A percentile compares a stretch with the other conserved stretches of the same genome.
These are phyloP conservation scores for Helicoverpa armigera DNA, from an alignment of 1,140 invertebrate species.

Conservation along the genomic window DNA sequence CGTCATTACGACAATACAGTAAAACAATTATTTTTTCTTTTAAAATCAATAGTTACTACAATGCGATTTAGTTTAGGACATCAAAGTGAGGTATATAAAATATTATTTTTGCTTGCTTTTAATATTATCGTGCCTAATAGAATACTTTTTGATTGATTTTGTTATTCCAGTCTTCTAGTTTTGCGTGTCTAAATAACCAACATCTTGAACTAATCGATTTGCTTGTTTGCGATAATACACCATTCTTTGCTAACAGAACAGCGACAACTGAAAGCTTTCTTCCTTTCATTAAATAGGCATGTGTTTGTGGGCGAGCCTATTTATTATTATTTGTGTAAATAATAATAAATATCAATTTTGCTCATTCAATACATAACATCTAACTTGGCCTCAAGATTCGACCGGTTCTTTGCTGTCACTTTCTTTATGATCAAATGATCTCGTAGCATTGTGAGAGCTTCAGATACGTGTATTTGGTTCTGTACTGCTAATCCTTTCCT, in stretches of 20 bases:
- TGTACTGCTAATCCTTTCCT: neutral
- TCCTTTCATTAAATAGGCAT: too few relatives aligned
- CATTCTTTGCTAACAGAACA: neutral
- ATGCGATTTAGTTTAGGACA: conserved; percentile 72
- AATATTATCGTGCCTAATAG: neutral
- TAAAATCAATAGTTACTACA: conserved; percentile 54
- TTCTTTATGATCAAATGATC: conserved; percentile 29
- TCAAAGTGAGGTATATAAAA: conserved; percentile 64
- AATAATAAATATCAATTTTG: conserved; percentile 10
- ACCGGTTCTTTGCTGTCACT: conserved; percentile 45
- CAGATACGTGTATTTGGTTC: conserved; percentile 3
- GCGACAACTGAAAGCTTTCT: too few relatives aligned
- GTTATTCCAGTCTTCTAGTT: neutral
- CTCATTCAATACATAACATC: neutral
- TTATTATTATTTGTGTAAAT: neutral
- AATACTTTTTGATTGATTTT: neutral
- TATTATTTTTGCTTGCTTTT: conserved; percentile 35
- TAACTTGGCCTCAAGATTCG: conserved; percentile 7
- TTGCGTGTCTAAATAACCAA: neutral
- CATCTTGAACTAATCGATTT: neutral
- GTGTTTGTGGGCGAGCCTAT: too few relatives aligned
- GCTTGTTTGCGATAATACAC: conserved; percentile 9
- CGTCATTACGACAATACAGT: neutral
- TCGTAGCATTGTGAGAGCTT: conserved; percentile 24
- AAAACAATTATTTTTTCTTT: neutral